Percentiles rank a stretch among this genome's conserved stretches.
Conservation (phyloP, 2,888 invertebrate genomes). For the Aphrophora alni region DNA sequence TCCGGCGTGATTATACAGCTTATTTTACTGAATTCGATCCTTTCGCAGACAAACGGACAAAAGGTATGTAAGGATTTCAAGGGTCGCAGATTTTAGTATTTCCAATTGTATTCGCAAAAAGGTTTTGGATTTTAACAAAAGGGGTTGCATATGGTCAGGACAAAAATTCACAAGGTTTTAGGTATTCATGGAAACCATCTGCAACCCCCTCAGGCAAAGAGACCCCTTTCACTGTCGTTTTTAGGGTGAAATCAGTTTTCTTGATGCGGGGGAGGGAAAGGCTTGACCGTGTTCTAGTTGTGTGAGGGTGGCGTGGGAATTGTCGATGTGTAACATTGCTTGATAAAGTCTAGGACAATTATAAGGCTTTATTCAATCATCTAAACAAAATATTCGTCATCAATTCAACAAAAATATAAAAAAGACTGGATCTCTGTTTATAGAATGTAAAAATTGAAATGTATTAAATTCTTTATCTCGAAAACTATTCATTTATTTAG, state of each 20-base stretch:
- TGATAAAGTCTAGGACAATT: no score
- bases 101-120: background rate
- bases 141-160: background rate
- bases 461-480: no score
- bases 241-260: conserved; percentile 6
- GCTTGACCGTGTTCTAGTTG: background rate
- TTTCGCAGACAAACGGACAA: background rate
- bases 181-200: background rate
- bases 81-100: background rate
- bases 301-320: background rate
- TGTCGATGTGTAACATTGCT: background rate
- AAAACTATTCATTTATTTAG: no score
- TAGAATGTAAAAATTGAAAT: no score
- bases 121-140: background rate
- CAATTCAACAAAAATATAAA: no score
- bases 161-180: background rate
- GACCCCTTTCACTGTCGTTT: background rate
- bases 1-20: background rate
- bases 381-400: no score
- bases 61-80: background rate
- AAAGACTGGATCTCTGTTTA: no score
- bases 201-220: background rate
- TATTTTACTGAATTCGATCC: background rate
- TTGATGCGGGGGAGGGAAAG: background rate
- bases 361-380: no score